Conservation (phyloP, 1,140 invertebrate genomes). For the Panonychus citri region DNA sequence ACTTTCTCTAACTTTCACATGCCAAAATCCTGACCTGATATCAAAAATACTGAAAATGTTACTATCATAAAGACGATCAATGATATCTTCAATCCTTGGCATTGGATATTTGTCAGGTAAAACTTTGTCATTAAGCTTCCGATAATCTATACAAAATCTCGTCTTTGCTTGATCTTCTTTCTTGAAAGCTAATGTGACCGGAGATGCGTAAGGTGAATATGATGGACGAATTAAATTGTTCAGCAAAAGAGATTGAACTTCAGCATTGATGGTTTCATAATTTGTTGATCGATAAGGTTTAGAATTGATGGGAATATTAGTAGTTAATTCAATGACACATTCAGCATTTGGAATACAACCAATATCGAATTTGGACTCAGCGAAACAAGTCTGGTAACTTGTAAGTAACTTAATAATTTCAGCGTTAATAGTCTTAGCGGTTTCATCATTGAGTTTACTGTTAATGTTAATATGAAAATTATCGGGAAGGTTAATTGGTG, state of each 20-base stretch:
- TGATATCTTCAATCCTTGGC: slow-evolving; percentile 19
- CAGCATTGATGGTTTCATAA: neutral
- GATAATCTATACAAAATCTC: neutral
- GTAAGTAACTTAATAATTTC: neutral
- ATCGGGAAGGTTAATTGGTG: no score
- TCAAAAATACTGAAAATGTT: slow-evolving; percentile 25
- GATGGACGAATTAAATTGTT: neutral
- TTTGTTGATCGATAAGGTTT: neutral
- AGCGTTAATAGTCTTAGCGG: no score
- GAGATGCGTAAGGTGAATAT: neutral
- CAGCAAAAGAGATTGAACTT: neutral
- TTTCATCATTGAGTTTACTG: no score
- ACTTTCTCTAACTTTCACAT: slow-evolving; percentile 20
- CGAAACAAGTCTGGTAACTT: neutral
- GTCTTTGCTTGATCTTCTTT: neutral
- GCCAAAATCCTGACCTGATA: slow-evolving; percentile 26
- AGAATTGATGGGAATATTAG: neutral
- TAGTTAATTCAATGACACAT: neutral
- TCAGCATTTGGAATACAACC: neutral
- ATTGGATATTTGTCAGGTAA: slow-evolving; percentile 8
- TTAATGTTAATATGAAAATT: no score
- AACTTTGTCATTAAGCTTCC: neutral
- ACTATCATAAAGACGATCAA: slow-evolving; percentile 18
- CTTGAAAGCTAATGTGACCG: neutral
- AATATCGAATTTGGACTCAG: neutral